A percentile compares a stretch with the other conserved stretches of the same genome.
Evolutionary conservation across 2,797 vertebrate species (phyloP).

Genomic region (Eupleurogrammus muticus): DNA sequence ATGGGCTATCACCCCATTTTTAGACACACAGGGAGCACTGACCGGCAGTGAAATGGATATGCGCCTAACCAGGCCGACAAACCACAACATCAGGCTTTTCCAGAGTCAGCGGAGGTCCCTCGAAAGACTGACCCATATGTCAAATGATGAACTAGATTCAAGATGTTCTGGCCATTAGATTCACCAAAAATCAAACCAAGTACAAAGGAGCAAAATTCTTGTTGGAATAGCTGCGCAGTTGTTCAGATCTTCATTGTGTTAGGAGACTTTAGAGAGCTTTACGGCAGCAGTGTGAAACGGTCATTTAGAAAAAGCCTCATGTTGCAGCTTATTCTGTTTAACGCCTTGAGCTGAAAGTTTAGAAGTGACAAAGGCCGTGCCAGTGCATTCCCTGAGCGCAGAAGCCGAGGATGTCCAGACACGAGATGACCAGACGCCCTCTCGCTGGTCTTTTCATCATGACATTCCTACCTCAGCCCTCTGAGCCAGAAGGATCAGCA

Average conservation of each 20-base stretch:
- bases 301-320: background rate
- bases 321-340: background rate
- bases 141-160: background rate
- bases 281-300: background rate
- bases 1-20: conserved; percentile 61
- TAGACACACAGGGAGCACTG: conserved; percentile 51
- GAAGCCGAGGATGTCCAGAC: conserved; percentile 30
- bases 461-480: conserved; percentile 62
- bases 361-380: conserved; percentile 9
- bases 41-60: conserved; percentile 59
- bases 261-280: background rate
- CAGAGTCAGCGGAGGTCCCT: conserved; percentile 13
- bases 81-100: conserved; percentile 61
- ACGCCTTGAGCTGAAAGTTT: background rate
- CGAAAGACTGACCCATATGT: background rate
- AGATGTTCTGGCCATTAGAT: background rate
- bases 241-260: background rate
- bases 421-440: conserved; percentile 41
- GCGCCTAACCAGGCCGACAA: conserved; percentile 37
- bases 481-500: conserved; percentile 60
- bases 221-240: no score
- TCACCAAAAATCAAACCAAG: background rate
- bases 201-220: no score
- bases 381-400: conserved; percentile 13
- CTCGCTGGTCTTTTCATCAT: conserved; percentile 37